Conservation (phyloP, 2,888 invertebrate species). For the Tetropium fuscum region DNA sequence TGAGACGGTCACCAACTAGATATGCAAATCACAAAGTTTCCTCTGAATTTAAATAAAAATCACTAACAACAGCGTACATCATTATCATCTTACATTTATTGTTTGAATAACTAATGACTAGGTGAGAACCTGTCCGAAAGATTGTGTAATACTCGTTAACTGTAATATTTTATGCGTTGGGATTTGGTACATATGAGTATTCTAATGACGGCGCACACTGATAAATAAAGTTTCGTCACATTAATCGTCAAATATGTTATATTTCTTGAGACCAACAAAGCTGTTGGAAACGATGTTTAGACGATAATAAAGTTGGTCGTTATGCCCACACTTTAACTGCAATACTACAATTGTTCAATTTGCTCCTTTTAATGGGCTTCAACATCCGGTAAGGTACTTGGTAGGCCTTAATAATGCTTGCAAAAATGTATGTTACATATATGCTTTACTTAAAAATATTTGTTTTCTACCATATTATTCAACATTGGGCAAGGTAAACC, state of each 20-base stretch:
- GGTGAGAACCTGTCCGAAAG: neutral
- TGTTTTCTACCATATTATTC: too few relatives aligned
- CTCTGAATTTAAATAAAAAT: too few relatives aligned
- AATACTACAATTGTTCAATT: neutral
- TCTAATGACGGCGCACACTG: slow-evolving; percentile 3
- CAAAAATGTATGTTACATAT: too few relatives aligned
- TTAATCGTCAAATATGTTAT: slow-evolving; percentile 6
- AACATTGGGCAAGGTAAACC: too few relatives aligned
- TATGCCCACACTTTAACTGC: slow-evolving; percentile 10
- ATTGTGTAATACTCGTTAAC: slow-evolving; percentile 7
- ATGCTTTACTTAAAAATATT: too few relatives aligned
- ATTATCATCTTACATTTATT: neutral
- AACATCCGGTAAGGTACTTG: neutral
- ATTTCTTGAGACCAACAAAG: slow-evolving; percentile 5
- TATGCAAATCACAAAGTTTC: too few relatives aligned
- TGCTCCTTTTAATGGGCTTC: neutral
- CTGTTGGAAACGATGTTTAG: neutral
- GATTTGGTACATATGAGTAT: neutral
- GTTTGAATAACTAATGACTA: neutral
- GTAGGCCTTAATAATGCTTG: neutral
- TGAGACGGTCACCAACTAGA: too few relatives aligned
- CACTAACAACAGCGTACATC: neutral
- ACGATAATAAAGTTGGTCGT: slow-evolving; percentile 5
- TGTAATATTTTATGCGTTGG: neutral
- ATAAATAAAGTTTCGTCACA: slow-evolving; percentile 1